phyloP scores from a whole-genome alignment of 2,888 invertebrate genomes.

The Oegoconia quadripuncta region DNA sequence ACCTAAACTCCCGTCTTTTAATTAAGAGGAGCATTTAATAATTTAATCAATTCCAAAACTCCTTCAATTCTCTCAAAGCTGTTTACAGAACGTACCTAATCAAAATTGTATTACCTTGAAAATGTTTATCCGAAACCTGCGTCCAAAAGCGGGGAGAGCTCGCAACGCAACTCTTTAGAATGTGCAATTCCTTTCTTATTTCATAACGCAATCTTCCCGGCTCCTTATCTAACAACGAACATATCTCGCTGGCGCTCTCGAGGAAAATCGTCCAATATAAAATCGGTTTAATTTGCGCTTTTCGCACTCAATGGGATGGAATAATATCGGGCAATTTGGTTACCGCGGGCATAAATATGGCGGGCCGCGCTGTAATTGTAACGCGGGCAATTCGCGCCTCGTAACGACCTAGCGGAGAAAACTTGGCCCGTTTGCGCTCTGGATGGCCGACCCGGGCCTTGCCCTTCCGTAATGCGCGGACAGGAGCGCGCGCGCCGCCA shows the following conservation, averaged over 20 bases:
- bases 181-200: constrained; percentile 75
- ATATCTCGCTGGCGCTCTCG: constrained; percentile 73
- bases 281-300: constrained; percentile 80
- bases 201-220: constrained; percentile 76
- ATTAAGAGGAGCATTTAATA: constrained; percentile 7
- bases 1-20: too few species aligned
- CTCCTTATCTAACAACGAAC: constrained; percentile 74
- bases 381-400: constrained; percentile 77
- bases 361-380: constrained; percentile 76
- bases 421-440: constrained; percentile 68
- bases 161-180: constrained; percentile 64
- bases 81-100: constrained; percentile 41
- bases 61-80: constrained; percentile 34
- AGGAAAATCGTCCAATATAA: constrained; percentile 79
- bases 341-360: constrained; percentile 79
- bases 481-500: constrained; percentile 22
- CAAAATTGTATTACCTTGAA: constrained; percentile 41
- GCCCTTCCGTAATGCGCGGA: constrained; percentile 11
- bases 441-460: constrained; percentile 39
- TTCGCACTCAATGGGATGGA: constrained; percentile 80
- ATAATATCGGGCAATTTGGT: constrained; percentile 80
- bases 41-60: constrained; percentile 29
- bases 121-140: constrained; percentile 54
- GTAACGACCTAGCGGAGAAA: constrained; percentile 73
- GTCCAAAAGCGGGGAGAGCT: constrained; percentile 45